These are phyloP conservation scores for Myiagra hebetior DNA, from an alignment of 2,113 vertebrate genomes.

Conservation along the genomic window DNA sequence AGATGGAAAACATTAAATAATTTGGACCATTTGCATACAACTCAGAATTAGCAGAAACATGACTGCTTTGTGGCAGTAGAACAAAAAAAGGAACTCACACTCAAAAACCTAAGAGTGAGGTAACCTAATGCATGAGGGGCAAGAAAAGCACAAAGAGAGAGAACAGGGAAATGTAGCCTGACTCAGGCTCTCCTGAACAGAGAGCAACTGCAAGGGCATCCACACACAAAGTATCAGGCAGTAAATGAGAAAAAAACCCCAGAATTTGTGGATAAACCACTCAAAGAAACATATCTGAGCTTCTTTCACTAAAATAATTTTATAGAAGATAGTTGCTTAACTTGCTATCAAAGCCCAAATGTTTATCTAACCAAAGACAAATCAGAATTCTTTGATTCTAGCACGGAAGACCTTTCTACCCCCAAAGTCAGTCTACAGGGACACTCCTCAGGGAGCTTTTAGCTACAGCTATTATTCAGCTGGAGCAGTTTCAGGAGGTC, in stretches of 20 bases:
- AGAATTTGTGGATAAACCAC: neutral
- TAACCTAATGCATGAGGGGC: neutral
- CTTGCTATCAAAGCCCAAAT: neutral
- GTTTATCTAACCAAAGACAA: neutral
- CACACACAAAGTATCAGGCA: neutral
- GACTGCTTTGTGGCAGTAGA: neutral
- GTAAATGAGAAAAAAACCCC: rapidly evolving
- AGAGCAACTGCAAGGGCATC: neutral
- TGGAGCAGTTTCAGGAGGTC: neutral
- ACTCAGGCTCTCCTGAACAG: neutral
- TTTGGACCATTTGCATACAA: neutral
- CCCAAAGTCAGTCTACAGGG: neutral
- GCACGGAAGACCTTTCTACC: neutral
- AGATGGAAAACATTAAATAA: neutral
- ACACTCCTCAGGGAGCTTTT: neutral
- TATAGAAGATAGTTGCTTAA: neutral
- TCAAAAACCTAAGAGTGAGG: neutral
- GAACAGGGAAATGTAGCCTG: neutral
- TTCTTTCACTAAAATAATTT: neutral
- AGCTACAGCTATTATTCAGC: neutral
- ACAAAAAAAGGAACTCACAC: neutral
- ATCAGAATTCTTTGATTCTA: neutral
- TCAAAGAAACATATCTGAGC: neutral
- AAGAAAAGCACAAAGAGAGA: neutral
- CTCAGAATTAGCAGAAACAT: neutral